Percentiles rank a stretch among this genome's conserved stretches.
Evolutionary conservation across 1,140 invertebrate species (phyloP).

Genomic region (Drosophila chauvacae): DNA sequence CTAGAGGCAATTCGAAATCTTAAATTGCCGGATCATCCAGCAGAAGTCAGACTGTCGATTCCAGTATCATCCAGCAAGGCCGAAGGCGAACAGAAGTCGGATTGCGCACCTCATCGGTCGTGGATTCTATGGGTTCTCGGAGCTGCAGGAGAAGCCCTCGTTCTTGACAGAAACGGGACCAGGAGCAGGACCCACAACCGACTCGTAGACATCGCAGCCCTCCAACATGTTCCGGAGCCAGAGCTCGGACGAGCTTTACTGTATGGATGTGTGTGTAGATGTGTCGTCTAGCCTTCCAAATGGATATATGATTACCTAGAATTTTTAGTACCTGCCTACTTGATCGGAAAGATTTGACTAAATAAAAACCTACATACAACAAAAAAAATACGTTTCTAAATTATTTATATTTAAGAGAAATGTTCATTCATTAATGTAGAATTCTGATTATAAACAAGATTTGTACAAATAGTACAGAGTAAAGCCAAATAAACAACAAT

Average conservation of each 20-base stretch:
- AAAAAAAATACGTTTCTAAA: too few species aligned
- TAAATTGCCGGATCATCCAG: not conserved
- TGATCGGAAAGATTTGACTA: too few species aligned
- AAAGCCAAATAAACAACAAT: too few species aligned
- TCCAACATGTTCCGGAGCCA: conserved; percentile 70
- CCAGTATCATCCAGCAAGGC: not conserved
- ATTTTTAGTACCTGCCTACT: too few species aligned
- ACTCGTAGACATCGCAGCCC: conserved; percentile 86
- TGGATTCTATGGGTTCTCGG: conserved; percentile 65
- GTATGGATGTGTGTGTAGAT: too few species aligned
- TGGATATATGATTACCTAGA: not conserved
- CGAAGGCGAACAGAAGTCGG: not conserved
- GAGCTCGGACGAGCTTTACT: too few species aligned
- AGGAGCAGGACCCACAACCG: not conserved
- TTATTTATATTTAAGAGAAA: too few species aligned
- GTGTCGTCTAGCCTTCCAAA: too few species aligned
- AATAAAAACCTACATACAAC: too few species aligned
- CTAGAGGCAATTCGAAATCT: not conserved
- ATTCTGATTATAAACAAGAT: not conserved
- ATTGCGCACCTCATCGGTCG: conserved; percentile 78
- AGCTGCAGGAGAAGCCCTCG: conserved; percentile 68
- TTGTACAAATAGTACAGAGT: too few species aligned
- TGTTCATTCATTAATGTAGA: not conserved
- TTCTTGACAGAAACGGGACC: conserved; percentile 26
- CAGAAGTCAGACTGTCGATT: not conserved